Evolutionary conservation across 2,113 vertebrate species (phyloP).

Genomic region (Mirounga angustirostris): DNA sequence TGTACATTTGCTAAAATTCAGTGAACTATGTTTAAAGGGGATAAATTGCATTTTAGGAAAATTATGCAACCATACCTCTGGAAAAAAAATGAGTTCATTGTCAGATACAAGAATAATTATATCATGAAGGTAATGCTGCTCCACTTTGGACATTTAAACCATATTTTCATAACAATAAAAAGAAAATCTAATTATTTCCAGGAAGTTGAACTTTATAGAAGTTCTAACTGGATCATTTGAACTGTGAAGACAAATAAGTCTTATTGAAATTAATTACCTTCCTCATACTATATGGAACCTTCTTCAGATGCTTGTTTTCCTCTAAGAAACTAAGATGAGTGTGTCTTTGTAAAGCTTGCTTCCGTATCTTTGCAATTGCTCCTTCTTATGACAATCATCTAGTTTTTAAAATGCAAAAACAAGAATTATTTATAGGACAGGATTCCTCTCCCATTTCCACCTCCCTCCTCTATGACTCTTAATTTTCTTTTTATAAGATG

Average conservation of each 20-base stretch:
- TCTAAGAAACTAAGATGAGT: neutral
- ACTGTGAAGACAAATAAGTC: neutral
- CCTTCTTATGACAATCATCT: neutral
- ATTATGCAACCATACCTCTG: neutral
- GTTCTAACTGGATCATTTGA: neutral
- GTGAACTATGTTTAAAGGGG: neutral
- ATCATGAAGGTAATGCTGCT: neutral
- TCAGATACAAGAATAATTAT: neutral
- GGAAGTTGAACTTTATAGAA: neutral
- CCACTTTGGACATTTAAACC: neutral
- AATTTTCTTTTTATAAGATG: neutral
- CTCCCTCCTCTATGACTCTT: neutral
- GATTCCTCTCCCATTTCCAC: neutral
- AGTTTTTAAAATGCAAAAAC: neutral
- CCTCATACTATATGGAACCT: neutral
- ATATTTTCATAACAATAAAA: neutral
- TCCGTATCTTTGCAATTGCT: neutral
- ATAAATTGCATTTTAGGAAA: neutral
- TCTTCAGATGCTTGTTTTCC: neutral
- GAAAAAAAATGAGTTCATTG: neutral
- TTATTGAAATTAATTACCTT: neutral
- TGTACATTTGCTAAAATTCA: neutral
- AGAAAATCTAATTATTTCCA: neutral
- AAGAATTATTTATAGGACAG: neutral
- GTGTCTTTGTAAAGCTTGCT: neutral